Percentiles rank a stretch among this genome's conserved stretches.
Conservation (phyloP, 2,888 invertebrate species). For the Melieria omissa region DNA sequence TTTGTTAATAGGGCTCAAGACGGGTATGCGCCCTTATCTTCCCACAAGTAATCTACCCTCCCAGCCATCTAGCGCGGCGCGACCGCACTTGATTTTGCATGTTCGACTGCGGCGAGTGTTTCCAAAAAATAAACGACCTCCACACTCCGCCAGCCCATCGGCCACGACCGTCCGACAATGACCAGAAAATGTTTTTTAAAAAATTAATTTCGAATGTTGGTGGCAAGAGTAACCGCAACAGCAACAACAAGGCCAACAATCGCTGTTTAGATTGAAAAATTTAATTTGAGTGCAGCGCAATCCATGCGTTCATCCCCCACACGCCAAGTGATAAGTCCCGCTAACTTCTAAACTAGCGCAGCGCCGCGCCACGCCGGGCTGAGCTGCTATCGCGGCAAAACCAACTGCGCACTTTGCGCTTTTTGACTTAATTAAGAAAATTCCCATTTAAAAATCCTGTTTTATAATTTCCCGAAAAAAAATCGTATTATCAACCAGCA, state of each 20-base stretch:
- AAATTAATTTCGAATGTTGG: constrained; percentile 8
- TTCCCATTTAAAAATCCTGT: constrained; percentile 20
- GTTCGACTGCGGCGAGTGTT: constrained; percentile 18
- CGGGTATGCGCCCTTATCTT: constrained; percentile 9
- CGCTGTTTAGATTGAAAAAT: not conserved
- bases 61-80: no score
- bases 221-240: not conserved
- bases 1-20: constrained; percentile 3
- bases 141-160: not conserved
- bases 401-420: constrained; percentile 4
- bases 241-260: not conserved
- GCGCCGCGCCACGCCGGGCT: not conserved
- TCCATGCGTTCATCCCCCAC: not conserved
- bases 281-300: not conserved
- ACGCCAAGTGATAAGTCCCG: not conserved
- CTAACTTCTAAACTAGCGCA: not conserved
- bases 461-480: constrained; percentile 24
- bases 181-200: not conserved
- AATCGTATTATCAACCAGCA: constrained; percentile 25
- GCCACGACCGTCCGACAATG: not conserved
- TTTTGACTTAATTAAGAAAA: constrained; percentile 24
- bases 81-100: constrained; percentile 14
- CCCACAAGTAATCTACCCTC: not conserved
- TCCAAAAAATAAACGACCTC: not conserved
- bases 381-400: not conserved